These are phyloP conservation scores for Nesidiocoris tenuis DNA, from an alignment of 2,888 invertebrate species.

Conservation along the genomic window DNA sequence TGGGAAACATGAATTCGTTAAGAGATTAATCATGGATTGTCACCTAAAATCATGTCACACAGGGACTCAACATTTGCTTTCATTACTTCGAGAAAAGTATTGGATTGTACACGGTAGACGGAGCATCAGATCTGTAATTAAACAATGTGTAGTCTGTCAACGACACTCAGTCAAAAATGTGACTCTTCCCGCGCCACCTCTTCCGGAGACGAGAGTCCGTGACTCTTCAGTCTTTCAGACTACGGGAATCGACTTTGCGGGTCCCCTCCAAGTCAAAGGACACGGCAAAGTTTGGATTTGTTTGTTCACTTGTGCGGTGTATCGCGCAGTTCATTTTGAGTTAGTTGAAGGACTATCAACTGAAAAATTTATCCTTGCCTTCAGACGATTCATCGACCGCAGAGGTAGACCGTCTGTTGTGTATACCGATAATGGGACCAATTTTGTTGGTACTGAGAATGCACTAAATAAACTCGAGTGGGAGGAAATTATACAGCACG, in stretches of 20 bases:
- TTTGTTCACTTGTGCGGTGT: slow-evolving; percentile 12
- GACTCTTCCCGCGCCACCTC: background rate
- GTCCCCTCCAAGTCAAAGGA: background rate
- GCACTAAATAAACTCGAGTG: slow-evolving; percentile 50
- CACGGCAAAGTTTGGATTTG: slow-evolving; percentile 13
- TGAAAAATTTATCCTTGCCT: slow-evolving; percentile 12
- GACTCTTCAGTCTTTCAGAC: slow-evolving; percentile 2
- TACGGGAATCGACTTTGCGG: slow-evolving; percentile 1
- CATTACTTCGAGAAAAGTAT: slow-evolving; percentile 4
- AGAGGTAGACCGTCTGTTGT: slow-evolving; percentile 52
- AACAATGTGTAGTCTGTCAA: background rate
- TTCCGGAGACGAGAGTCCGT: slow-evolving; percentile 3
- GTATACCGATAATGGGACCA: slow-evolving; percentile 54
- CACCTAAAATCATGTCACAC: background rate
- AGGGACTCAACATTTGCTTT: slow-evolving; percentile 3
- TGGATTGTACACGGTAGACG: slow-evolving; percentile 21
- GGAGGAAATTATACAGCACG: background rate
- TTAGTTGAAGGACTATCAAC: slow-evolving; percentile 4
- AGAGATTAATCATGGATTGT: background rate
- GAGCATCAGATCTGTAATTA: background rate
- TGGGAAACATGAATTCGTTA: background rate
- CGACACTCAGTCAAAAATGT: background rate
- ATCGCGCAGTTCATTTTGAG: slow-evolving; percentile 18
- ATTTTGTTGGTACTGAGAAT: slow-evolving; percentile 54
- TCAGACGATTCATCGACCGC: slow-evolving; percentile 5